Evolutionary conservation across 2,888 invertebrate species (phyloP).

Genomic region (Teinopalpus imperialis): DNA sequence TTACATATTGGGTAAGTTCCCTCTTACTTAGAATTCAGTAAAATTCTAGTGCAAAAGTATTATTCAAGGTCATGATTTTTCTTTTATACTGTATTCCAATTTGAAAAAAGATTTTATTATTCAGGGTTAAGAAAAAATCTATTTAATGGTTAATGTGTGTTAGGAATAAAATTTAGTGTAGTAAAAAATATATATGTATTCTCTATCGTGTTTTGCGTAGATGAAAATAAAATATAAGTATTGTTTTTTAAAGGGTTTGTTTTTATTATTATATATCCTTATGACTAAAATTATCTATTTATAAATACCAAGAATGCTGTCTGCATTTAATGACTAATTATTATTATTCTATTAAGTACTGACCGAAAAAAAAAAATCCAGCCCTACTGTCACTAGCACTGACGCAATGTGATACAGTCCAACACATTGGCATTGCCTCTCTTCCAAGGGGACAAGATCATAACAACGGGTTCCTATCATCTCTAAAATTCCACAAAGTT

Average conservation of each 20-base stretch:
- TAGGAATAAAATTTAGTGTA: background rate
- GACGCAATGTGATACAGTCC: too few relatives aligned
- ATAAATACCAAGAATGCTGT: too few relatives aligned
- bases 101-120: constrained; percentile 10
- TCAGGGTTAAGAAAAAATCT: constrained; percentile 10
- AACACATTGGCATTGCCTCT: too few relatives aligned
- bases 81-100: constrained; percentile 2
- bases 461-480: too few relatives aligned
- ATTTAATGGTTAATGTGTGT: background rate
- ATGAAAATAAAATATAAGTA: constrained; percentile 17
- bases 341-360: too few relatives aligned
- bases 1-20: background rate
- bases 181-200: constrained; percentile 3
- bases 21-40: background rate
- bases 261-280: too few relatives aligned
- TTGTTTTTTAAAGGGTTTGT: constrained; percentile 15
- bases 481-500: too few relatives aligned
- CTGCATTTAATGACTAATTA: too few relatives aligned
- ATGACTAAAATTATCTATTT: too few relatives aligned
- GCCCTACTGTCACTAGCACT: too few relatives aligned
- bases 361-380: too few relatives aligned
- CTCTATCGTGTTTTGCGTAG: constrained; percentile 17
- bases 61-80: background rate
- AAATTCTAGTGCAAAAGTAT: background rate
- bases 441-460: too few relatives aligned